phyloP scores from a whole-genome alignment of 1,140 invertebrate species.

The Ceratina calcarata region DNA sequence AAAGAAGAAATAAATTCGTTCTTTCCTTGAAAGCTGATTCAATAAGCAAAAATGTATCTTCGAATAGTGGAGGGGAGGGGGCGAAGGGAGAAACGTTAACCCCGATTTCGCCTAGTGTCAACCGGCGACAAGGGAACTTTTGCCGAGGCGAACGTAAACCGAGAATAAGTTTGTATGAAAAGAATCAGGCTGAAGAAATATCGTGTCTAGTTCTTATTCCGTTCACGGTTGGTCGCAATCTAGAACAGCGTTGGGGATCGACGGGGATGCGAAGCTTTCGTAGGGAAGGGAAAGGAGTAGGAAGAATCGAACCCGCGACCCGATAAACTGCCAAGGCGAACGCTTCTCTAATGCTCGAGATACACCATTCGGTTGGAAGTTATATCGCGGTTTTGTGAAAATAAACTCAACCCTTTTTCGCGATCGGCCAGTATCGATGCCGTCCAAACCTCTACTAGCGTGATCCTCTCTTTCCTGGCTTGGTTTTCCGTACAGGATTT shows the following conservation, averaged over 20 bases:
- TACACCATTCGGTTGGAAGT: conserved; percentile 60
- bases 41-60: background rate
- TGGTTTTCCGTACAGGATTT: conserved; percentile 6
- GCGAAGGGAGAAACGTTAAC: conserved; percentile 2
- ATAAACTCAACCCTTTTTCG: conserved; percentile 59
- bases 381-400: conserved; percentile 54
- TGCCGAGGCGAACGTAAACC: conserved; percentile 1
- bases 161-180: background rate
- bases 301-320: conserved; percentile 54
- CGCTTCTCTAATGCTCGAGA: conserved; percentile 67
- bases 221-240: conserved; percentile 52
- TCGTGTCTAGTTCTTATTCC: conserved; percentile 54
- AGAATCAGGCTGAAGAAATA: background rate
- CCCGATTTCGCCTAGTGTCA: background rate
- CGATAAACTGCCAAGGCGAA: conserved; percentile 59
- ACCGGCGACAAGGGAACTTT: background rate
- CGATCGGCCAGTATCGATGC: conserved; percentile 24
- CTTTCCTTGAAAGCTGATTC: background rate
- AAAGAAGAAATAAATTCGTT: background rate
- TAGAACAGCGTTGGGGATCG: conserved; percentile 47
- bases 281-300: background rate
- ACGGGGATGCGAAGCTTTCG: background rate
- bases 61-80: too few relatives aligned
- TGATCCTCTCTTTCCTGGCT: background rate
- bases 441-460: conserved; percentile 11